A percentile compares a stretch with the other conserved stretches of the same genome.
Evolutionary conservation across 1,140 invertebrate genomes (phyloP).

Genomic region (Pseudomyrmex flavicornis): DNA sequence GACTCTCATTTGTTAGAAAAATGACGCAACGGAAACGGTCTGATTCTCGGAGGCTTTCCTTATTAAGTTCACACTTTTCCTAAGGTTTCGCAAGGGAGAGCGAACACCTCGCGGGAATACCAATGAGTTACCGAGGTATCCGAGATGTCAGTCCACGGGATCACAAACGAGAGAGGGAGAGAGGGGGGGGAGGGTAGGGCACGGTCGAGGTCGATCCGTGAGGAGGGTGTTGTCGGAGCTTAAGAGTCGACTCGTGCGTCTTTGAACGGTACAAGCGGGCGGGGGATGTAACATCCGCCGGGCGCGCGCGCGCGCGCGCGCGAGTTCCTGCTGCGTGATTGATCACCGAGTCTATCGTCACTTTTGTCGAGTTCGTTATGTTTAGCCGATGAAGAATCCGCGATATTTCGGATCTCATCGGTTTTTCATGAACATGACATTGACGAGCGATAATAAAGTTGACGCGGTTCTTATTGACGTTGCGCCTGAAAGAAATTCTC

Average conservation of each 20-base stretch:
- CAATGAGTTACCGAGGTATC: slow-evolving; percentile 79
- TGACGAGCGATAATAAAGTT: not conserved
- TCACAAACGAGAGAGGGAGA: slow-evolving; percentile 32
- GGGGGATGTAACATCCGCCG: slow-evolving; percentile 43
- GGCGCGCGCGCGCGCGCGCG: not conserved
- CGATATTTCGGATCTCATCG: too few relatives aligned
- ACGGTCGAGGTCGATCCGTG: slow-evolving; percentile 59
- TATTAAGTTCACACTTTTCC: slow-evolving; percentile 86
- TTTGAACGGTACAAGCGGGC: slow-evolving; percentile 33
- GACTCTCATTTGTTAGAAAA: slow-evolving; percentile 43
- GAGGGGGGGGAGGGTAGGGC: slow-evolving; percentile 8
- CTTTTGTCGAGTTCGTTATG: slow-evolving; percentile 15
- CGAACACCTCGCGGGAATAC: slow-evolving; percentile 78
- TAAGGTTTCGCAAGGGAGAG: slow-evolving; percentile 79
- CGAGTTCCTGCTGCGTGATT: slow-evolving; percentile 31
- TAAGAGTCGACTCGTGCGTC: slow-evolving; percentile 63
- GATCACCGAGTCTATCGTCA: slow-evolving; percentile 50
- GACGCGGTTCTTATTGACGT: not conserved
- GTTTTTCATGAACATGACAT: not conserved
- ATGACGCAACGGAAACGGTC: slow-evolving; percentile 80
- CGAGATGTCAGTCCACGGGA: slow-evolving; percentile 60
- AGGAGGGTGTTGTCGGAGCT: slow-evolving; percentile 61
- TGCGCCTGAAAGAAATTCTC: too few relatives aligned
- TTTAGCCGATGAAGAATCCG: slow-evolving; percentile 28
- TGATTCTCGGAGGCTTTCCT: slow-evolving; percentile 82